Evolutionary conservation across 1,140 invertebrate genomes (phyloP).

Genomic region (Chlorops oryzae): DNA sequence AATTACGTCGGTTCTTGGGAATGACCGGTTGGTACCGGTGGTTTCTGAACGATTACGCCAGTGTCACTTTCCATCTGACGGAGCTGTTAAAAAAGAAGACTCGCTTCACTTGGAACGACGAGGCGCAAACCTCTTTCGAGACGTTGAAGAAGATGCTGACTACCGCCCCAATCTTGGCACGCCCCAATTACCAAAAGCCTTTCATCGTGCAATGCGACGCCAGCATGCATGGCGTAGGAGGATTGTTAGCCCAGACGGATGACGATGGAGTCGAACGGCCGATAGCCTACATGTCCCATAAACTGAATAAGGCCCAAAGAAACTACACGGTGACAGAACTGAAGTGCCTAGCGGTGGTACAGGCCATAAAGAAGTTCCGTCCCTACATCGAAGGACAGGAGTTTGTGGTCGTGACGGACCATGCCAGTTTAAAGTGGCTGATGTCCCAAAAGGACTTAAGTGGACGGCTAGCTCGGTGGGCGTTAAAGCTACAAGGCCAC

Average conservation of each 20-base stretch:
- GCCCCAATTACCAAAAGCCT: not conserved
- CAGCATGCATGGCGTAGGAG: not conserved
- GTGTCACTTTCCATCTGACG: too few species aligned
- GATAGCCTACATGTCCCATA: too few species aligned
- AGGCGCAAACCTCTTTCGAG: not conserved
- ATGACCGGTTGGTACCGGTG: too few species aligned
- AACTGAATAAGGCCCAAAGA: too few species aligned
- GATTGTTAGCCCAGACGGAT: not conserved
- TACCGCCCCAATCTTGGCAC: not conserved
- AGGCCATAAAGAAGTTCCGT: too few species aligned
- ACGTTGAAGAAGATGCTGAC: not conserved
- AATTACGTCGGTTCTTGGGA: conserved; percentile 46
- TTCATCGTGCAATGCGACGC: not conserved
- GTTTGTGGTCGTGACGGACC: too few species aligned
- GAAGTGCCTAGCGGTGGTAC: too few species aligned
- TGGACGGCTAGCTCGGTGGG: not conserved
- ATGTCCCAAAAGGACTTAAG: not conserved
- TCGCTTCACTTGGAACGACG: not conserved
- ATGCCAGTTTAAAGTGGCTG: too few species aligned
- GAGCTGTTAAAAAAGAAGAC: not conserved
- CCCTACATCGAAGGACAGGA: too few species aligned
- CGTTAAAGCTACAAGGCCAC: not conserved
- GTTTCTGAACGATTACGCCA: too few species aligned
- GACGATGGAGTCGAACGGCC: not conserved
- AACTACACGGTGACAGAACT: too few species aligned